Conservation (phyloP, 1,140 invertebrate species). For the Glomeris maerens region DNA sequence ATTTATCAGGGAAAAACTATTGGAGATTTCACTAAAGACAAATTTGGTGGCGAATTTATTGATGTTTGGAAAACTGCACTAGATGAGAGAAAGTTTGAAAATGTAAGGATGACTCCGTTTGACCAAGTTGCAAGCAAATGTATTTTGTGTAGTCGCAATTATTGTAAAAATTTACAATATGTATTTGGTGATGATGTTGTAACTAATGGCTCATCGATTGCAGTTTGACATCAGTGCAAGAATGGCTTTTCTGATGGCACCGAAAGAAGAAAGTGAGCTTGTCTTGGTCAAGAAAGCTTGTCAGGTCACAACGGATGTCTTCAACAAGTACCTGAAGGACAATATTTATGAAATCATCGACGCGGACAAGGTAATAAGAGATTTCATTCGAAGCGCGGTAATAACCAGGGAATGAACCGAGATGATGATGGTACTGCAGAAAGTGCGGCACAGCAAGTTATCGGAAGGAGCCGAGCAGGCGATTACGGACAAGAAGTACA, state of each 20-base stretch:
- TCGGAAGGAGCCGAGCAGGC: conserved; percentile 87
- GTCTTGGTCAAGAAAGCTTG: conserved; percentile 87
- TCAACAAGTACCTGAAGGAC: conserved; percentile 90
- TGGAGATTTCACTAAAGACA: conserved; percentile 90
- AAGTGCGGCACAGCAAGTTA: conserved; percentile 78
- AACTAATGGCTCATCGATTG: not conserved
- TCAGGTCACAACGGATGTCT: conserved; percentile 83
- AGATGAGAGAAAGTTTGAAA: conserved; percentile 62
- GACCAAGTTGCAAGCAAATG: no score
- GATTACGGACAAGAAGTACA: conserved; percentile 84
- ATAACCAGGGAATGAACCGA: no score
- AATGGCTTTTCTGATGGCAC: conserved; percentile 74
- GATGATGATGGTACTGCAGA: no score
- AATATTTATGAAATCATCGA: conserved; percentile 99
- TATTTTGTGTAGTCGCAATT: no score
- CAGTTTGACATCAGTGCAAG: conserved; percentile 71
- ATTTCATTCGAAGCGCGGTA: no score
- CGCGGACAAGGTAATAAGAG: conserved; percentile 48
- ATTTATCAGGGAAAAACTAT: conserved; percentile 54
- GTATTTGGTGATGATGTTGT: not conserved
- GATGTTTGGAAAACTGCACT: conserved; percentile 71
- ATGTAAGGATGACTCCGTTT: conserved; percentile 35
- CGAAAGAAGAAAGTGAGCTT: conserved; percentile 90
- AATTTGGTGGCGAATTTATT: conserved; percentile 82
- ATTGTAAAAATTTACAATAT: conserved; percentile 3